Evolutionary conservation across 1,140 invertebrate species (phyloP), one percentile per base, ranked within the genome.

Genomic region (Brachionus angularis): DNA sequence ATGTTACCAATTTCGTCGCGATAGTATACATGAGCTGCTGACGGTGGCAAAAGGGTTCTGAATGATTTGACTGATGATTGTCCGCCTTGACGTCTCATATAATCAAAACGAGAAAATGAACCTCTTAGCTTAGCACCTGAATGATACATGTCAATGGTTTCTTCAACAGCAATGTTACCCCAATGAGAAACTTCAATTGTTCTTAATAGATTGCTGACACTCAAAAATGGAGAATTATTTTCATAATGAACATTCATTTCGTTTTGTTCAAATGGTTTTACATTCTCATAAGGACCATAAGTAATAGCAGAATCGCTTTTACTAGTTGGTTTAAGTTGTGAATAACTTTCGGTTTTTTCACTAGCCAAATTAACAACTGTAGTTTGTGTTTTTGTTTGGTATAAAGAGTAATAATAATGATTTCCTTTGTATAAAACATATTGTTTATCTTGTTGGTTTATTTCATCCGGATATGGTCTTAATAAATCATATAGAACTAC

Each of bases 1-100:
- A 99, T 98, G 79, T 99, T 99, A 25, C 96, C 96, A 82, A 99
- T 98, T 74, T 94, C 93, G 82, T 99, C 96, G 27, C 93, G 84
- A 77, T 95, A 96, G 78, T 94, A 94, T 73, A 94, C 90, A 75
- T 96, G 92, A 62, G 87, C 85, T 10, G 91, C 89, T 0, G 91
- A 87, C 14, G 91, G 89, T 10, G 95, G 95, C 18, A 98, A 81
- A 69, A 93, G 70, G 73, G 84, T 83, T 79, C 91, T 93, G 77
- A 96, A 96, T 4, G 88, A 88, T 76, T 93, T 91, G 3, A 98
- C 87, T 76, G 91, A 91, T 3, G 91, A 87, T 50, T 89, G 86
- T 1, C 89, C 89, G 75, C 88, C 87, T 3, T 88, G 86, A 77
- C 94, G 91, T 76, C 93, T 86, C 82, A 96, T 91, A 77, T 93